Evolutionary conservation across 2,888 invertebrate species (phyloP), one percentile per base, ranked within the genome.

Genomic region (Portevinia maculata): DNA sequence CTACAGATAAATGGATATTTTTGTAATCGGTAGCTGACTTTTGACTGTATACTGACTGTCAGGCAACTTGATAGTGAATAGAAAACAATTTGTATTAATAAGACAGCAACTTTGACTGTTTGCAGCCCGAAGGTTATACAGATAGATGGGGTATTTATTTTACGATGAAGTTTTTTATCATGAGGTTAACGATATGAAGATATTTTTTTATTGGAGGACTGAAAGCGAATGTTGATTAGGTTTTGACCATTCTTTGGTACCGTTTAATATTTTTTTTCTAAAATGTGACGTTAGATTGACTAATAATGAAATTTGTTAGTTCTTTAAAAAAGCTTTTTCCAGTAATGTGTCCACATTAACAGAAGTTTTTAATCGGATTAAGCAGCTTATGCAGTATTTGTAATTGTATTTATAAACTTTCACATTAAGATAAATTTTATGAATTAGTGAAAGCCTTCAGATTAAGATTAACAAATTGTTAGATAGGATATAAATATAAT

Each of bases 11-110:
- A 76, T 70, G 64, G 52, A 59, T 70, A 70, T 69, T 59, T 75
- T 53, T 52, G 46, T 81, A 81, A 81, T 81, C 81, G 76, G 81
- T 70, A 81, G 81, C 81, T 76, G 69, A 62, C 62, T 79, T 48
- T 64, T 75, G 69, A 53, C 46, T 75, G 32, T 62, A 37, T 55
- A 21, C 37, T 21, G 17, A 30, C 44, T 50, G 74, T 79, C 65
- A 70, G 32, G 28, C 30, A n/a, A 62, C 46, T 78, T 75, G 75
- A 64, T 75, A 79, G 79, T 75, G 75, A 75, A 75, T 75, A 75
- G 75, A 62, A 81, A 81, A 81, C 64, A 55, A 46, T 81, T 70
- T 81, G 81, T 75, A 64, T 62, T 65, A 48, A 21, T 59, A 17
- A 59, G 70, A 64, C 76, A 70, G 59, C 48, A 48, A 52, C 53